A percentile compares a stretch with the other conserved stretches of the same genome.
phyloP scores from a whole-genome alignment of 2,888 invertebrate genomes.

The Pandemis heparana region DNA sequence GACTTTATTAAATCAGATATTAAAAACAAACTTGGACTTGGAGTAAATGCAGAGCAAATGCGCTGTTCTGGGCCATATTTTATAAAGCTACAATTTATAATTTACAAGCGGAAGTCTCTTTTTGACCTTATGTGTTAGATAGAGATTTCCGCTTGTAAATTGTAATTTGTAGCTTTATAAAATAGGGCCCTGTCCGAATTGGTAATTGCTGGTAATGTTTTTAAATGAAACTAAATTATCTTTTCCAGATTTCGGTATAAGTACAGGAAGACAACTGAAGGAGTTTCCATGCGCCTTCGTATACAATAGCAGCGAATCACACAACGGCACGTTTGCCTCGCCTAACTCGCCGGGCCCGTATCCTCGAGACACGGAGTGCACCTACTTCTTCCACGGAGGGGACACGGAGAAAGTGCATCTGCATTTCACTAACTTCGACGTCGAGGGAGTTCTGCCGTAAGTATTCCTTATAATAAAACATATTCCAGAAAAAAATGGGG shows the following conservation, averaged over 20 bases:
- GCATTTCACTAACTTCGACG: conserved; percentile 96
- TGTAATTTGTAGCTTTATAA: no score
- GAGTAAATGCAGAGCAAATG: no score
- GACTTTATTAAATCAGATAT: no score
- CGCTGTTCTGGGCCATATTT: no score
- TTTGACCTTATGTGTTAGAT: no score
- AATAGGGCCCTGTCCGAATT: no score
- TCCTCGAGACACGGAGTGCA: conserved; percentile 95
- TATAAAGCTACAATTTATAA: no score
- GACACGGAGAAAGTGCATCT: conserved; percentile 92
- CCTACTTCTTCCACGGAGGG: conserved; percentile 95
- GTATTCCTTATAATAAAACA: conserved; percentile 61
- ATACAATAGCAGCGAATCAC: conserved; percentile 93
- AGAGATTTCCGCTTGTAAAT: no score
- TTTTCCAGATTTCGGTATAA: conserved; percentile 94
- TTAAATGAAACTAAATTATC: background rate
- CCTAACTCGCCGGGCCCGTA: conserved; percentile 97
- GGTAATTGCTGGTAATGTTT: background rate
- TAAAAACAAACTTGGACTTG: no score
- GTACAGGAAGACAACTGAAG: conserved; percentile 91
- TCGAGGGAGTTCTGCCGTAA: conserved; percentile 98
- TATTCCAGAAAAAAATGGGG: no score
- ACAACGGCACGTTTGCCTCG: conserved; percentile 93
- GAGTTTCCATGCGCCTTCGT: conserved; percentile 94
- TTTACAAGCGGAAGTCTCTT: no score